phyloP scores from a whole-genome alignment of 2,797 vertebrate species.

The Oceanodroma leucorhoa region DNA sequence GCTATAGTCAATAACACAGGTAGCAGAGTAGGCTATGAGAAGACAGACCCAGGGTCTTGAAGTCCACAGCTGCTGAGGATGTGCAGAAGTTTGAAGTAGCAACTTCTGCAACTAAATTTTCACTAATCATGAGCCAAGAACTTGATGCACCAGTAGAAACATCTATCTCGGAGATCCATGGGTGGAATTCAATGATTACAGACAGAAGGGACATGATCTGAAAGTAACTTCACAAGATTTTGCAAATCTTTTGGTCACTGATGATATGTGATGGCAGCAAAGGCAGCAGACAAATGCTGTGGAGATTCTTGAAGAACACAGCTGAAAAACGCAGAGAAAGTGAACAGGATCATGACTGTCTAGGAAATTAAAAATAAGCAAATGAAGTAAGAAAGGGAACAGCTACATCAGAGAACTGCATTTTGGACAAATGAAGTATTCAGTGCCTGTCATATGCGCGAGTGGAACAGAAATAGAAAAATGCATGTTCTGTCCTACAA shows the following conservation, averaged over 20 bases:
- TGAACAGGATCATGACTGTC: background rate
- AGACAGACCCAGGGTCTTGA: background rate
- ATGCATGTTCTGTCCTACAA: background rate
- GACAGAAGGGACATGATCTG: background rate
- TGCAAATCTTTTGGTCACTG: background rate
- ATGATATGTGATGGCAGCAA: background rate
- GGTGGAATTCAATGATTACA: background rate
- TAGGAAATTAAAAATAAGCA: background rate
- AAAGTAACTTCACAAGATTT: background rate
- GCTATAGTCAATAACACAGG: background rate
- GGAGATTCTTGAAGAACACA: background rate
- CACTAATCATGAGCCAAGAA: background rate
- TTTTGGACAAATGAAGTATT: background rate
- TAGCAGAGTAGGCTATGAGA: background rate
- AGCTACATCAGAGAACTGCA: background rate
- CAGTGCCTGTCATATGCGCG: background rate
- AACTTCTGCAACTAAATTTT: background rate
- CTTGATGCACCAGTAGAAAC: background rate
- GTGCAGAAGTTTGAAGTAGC: background rate
- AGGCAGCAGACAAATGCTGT: background rate
- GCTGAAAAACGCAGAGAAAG: background rate
- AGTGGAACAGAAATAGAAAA: conserved; percentile 8
- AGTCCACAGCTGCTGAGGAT: background rate
- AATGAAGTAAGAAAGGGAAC: background rate
- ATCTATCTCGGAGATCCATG: background rate